Conservation (phyloP, 2,888 invertebrate species). For the Eledona agricola region DNA sequence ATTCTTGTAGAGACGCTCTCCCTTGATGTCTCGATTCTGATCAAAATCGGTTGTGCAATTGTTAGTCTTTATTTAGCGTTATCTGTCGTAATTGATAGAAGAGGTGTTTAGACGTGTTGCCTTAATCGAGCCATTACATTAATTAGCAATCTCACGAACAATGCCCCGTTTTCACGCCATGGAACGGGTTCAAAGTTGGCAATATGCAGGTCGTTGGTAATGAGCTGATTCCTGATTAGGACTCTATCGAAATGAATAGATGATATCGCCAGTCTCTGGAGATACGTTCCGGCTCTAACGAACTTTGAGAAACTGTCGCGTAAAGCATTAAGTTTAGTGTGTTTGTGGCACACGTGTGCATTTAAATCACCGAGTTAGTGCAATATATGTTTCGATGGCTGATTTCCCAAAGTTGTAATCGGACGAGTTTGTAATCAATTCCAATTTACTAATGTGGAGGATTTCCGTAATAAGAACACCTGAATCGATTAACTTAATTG, state of each 20-base stretch:
- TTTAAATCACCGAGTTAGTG: slow-evolving; percentile 19
- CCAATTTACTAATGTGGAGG: slow-evolving; percentile 13
- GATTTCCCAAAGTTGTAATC: slow-evolving; percentile 5
- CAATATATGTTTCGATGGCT: too few relatives aligned
- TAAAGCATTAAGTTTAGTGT: slow-evolving; percentile 33
- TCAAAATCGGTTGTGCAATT: too few relatives aligned
- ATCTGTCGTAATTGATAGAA: slow-evolving; percentile 26
- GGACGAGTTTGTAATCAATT: slow-evolving; percentile 14
- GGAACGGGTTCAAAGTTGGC: slow-evolving; percentile 36
- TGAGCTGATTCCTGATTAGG: slow-evolving; percentile 38
- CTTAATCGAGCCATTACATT: slow-evolving; percentile 37
- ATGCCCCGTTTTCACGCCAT: slow-evolving; percentile 30
- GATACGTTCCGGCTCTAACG: slow-evolving; percentile 5
- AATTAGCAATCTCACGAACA: slow-evolving; percentile 39
- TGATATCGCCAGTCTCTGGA: slow-evolving; percentile 25
- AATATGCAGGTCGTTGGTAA: slow-evolving; percentile 40
- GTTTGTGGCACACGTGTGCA: slow-evolving; percentile 34
- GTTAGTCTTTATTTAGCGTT: too few relatives aligned
- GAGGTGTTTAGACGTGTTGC: slow-evolving; percentile 33
- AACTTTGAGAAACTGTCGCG: slow-evolving; percentile 22
- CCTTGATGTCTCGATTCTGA: too few relatives aligned
- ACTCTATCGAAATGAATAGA: slow-evolving; percentile 35
- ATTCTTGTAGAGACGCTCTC: too few relatives aligned
- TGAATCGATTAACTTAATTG: slow-evolving; percentile 27
- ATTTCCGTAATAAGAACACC: slow-evolving; percentile 28